Evolutionary conservation across 2,888 invertebrate species (phyloP).

Genomic region (Tolmerus cingulatus): DNA sequence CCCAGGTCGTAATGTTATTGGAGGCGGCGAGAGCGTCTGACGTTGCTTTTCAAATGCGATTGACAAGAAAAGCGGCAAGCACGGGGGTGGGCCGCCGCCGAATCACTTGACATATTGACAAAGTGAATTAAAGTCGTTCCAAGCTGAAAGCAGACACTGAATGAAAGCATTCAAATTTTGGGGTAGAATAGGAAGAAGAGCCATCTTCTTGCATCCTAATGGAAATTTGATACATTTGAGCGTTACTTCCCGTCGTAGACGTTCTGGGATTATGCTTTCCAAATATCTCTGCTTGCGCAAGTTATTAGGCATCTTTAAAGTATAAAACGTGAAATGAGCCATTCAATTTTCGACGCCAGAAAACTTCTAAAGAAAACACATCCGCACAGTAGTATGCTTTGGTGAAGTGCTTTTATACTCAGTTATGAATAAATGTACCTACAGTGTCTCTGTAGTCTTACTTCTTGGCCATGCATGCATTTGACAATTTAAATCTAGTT

Average conservation of each 20-base stretch:
- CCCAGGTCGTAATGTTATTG: conserved; percentile 1
- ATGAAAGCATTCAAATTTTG: conserved; percentile 37
- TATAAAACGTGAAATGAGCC: background rate
- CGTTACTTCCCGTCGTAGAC: background rate
- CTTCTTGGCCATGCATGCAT: background rate
- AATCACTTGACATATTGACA: conserved; percentile 30
- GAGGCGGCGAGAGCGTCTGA: conserved; percentile 12
- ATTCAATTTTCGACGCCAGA: background rate
- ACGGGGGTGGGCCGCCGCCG: background rate
- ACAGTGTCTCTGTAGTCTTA: background rate
- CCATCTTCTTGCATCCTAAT: background rate
- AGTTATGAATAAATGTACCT: background rate
- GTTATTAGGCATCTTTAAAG: background rate
- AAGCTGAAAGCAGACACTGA: background rate
- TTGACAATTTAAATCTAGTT: background rate
- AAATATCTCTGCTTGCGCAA: background rate
- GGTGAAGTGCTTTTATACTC: background rate
- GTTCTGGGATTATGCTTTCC: background rate
- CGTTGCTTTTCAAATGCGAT: conserved; percentile 36
- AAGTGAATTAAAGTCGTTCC: conserved; percentile 38
- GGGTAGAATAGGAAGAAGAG: background rate
- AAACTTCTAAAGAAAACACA: background rate
- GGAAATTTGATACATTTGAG: conserved; percentile 21
- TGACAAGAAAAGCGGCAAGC: conserved; percentile 32
- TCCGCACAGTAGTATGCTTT: background rate